Percentiles rank a stretch among this genome's conserved stretches.
phyloP scores from a whole-genome alignment of 2,113 vertebrate genomes.

The Manacus vitellinus region DNA sequence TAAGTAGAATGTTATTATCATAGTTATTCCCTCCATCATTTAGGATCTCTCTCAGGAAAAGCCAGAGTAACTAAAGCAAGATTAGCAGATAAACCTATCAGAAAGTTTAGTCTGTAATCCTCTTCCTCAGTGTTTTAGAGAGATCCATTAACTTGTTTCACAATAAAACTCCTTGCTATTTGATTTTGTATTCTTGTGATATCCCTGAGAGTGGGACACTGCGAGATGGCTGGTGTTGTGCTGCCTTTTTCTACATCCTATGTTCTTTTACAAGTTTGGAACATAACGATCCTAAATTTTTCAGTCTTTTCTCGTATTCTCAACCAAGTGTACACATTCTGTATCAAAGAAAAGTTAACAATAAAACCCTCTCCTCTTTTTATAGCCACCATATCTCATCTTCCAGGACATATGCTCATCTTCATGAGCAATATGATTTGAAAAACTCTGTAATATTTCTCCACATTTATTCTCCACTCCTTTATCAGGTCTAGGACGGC shows the following conservation, averaged over 20 bases:
- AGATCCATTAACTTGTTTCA: not conserved
- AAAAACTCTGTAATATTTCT: not conserved
- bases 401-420: not conserved
- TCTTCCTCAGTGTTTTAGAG: not conserved
- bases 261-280: not conserved
- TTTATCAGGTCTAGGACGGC: not conserved
- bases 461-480: not conserved
- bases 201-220: not conserved
- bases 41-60: not conserved
- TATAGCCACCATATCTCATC: not conserved
- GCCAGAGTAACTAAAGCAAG: not conserved
- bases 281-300: not conserved
- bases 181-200: fast-evolving
- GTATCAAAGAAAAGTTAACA: not conserved
- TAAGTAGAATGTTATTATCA: not conserved
- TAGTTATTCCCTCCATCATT: not conserved
- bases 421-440: not conserved
- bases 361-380: not conserved
- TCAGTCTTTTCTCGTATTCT: not conserved
- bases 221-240: fast-evolving
- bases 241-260: not conserved
- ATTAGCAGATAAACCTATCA: not conserved
- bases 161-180: not conserved
- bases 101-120: not conserved
- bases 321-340: not conserved